phyloP scores from a whole-genome alignment of 2,888 invertebrate species.

The Eucera pruinosa region DNA sequence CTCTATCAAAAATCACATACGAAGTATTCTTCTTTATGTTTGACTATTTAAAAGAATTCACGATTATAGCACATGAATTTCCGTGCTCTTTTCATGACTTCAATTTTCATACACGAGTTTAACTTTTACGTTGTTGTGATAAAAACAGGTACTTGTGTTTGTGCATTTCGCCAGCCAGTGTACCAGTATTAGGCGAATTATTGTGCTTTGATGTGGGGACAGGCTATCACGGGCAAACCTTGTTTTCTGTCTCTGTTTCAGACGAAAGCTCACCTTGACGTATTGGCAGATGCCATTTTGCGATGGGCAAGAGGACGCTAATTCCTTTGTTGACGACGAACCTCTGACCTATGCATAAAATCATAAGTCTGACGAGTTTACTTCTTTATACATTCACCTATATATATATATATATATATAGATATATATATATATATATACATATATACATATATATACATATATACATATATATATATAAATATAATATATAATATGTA shows the following conservation, averaged over 20 bases:
- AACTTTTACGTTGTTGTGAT: too few species aligned
- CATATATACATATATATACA: slow-evolving; percentile 32
- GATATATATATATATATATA: background rate
- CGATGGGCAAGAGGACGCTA: slow-evolving; percentile 98
- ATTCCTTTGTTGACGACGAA: slow-evolving; percentile 74
- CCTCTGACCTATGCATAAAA: slow-evolving; percentile 67
- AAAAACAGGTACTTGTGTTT: too few species aligned
- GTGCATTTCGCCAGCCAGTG: background rate
- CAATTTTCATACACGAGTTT: too few species aligned
- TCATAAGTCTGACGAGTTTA: slow-evolving; percentile 70
- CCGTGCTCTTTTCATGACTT: too few species aligned
- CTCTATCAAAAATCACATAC: too few species aligned
- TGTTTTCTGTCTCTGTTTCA: slow-evolving; percentile 85
- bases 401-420: slow-evolving; percentile 29
- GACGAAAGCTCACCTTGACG: slow-evolving; percentile 98
- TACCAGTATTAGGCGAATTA: background rate
- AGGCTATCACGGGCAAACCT: slow-evolving; percentile 24
- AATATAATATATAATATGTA: slow-evolving; percentile 46
- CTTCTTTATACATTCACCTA: slow-evolving; percentile 66
- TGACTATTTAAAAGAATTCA: too few species aligned
- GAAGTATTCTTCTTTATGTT: too few species aligned
- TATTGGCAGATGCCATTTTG: slow-evolving; percentile 95
- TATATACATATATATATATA: slow-evolving; percentile 31
- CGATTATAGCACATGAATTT: too few species aligned
- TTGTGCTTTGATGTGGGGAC: background rate